phyloP scores from a whole-genome alignment of 1,140 invertebrate genomes.

The Eriosoma lanigerum region DNA sequence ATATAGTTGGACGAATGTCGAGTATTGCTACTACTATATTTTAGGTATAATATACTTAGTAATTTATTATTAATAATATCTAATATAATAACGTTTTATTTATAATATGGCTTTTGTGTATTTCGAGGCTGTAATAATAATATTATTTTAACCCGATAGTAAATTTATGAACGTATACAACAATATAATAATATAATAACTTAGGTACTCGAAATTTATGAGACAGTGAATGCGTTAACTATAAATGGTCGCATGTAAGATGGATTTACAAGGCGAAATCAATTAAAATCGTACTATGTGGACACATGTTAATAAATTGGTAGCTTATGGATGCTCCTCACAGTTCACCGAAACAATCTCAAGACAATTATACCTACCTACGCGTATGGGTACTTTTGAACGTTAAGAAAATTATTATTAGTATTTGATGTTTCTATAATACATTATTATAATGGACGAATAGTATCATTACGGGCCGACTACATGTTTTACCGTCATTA shows the following conservation, averaged over 20 bases:
- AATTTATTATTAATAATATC: too few species aligned
- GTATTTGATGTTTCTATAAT: neutral
- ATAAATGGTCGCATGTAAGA: neutral
- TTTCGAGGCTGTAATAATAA: too few species aligned
- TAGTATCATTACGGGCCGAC: too few species aligned
- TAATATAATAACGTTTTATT: too few species aligned
- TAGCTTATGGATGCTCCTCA: neutral
- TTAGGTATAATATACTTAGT: too few species aligned
- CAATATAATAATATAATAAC: neutral
- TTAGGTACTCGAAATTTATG: neutral
- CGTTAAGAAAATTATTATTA: neutral
- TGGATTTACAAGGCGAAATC: conserved; percentile 22
- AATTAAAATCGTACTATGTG: neutral
- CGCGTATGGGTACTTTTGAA: neutral
- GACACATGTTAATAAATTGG: too few species aligned
- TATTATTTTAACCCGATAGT: too few species aligned
- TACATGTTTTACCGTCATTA: neutral
- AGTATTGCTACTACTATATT: too few species aligned
- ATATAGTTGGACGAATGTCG: neutral
- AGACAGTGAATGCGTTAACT: neutral
- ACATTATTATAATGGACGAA: neutral
- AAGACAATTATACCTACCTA: neutral
- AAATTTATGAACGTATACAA: too few species aligned
- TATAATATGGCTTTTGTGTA: too few species aligned
- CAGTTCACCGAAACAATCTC: neutral